A percentile compares a stretch with the other conserved stretches of the same genome.
These are phyloP conservation scores for Propsilocerus akamusi DNA, from an alignment of 1,140 invertebrate species.

Conservation along the genomic window DNA sequence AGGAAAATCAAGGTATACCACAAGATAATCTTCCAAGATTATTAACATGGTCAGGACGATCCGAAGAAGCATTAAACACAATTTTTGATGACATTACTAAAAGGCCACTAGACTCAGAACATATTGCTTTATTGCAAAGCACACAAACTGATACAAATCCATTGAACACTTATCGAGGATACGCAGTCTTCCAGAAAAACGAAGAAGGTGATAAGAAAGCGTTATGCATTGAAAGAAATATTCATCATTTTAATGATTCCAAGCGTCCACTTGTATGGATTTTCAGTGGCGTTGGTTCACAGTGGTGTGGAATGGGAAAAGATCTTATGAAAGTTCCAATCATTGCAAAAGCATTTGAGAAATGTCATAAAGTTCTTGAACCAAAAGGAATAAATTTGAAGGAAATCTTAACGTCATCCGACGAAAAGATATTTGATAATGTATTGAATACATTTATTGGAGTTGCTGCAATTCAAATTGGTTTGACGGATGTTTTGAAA, in stretches of 20 bases:
- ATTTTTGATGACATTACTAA: slow-evolving; percentile 40
- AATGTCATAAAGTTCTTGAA: slow-evolving; percentile 37
- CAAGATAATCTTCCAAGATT: too few species aligned
- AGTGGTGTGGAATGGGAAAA: too few species aligned
- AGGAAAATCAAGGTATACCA: too few species aligned
- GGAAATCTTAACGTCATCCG: too few species aligned
- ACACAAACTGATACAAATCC: too few species aligned
- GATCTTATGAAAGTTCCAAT: slow-evolving; percentile 39
- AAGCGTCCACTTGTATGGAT: slow-evolving; percentile 36
- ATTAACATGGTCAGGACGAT: too few species aligned
- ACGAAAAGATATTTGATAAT: too few species aligned
- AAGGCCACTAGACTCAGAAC: slow-evolving; percentile 27
- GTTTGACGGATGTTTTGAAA: slow-evolving; percentile 24
- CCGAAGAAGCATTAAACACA: slow-evolving; percentile 36
- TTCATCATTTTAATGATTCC: slow-evolving; percentile 25
- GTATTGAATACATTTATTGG: slow-evolving; percentile 40
- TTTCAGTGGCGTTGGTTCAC: slow-evolving; percentile 55
- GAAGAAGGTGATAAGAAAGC: too few species aligned
- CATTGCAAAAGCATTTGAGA: slow-evolving; percentile 45
- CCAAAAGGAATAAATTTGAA: slow-evolving; percentile 40
- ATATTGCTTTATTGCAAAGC: slow-evolving; percentile 25
- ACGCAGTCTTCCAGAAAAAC: slow-evolving; percentile 39
- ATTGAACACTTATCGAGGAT: slow-evolving; percentile 53
- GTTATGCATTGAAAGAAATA: slow-evolving; percentile 34
- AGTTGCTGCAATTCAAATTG: too few species aligned